Evolutionary conservation across 2,797 vertebrate genomes (phyloP).

Genomic region (Lithobates sylvaticus): DNA sequence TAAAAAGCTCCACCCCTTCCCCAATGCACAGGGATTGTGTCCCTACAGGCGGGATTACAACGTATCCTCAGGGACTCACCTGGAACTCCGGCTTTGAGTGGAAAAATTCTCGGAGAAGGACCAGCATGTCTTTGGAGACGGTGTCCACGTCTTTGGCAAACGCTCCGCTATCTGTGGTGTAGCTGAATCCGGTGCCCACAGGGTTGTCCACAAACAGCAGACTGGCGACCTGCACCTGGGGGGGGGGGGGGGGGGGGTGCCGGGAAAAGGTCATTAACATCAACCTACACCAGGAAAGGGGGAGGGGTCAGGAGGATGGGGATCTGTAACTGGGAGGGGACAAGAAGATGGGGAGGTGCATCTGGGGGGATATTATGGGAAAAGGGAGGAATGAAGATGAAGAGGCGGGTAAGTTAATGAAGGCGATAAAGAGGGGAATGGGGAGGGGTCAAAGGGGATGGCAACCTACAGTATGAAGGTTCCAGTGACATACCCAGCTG

Average conservation of each 20-base stretch:
- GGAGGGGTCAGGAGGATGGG: too few species aligned
- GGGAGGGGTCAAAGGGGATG: too few species aligned
- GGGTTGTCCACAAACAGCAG: constrained; percentile 96
- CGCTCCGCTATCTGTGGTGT: constrained; percentile 74
- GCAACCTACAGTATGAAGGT: not conserved
- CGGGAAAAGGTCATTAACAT: too few species aligned
- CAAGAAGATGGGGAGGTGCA: too few species aligned
- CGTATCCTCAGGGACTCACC: constrained; percentile 70
- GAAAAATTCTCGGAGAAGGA: constrained; percentile 88
- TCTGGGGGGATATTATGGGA: too few species aligned
- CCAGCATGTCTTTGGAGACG: constrained; percentile 90
- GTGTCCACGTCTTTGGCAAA: constrained; percentile 83
- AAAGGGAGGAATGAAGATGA: too few species aligned
- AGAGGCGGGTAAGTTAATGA: too few species aligned
- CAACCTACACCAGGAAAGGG: too few species aligned
- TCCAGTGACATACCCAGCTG: constrained; percentile 84
- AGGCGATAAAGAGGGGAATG: not conserved
- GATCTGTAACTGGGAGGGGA: too few species aligned
- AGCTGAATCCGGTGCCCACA: constrained; percentile 94
- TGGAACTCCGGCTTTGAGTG: constrained; percentile 81
- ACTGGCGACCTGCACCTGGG: constrained; percentile 86
- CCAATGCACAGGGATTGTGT: too few species aligned
- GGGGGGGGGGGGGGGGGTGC: fast-evolving
- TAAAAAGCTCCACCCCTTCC: too few species aligned
- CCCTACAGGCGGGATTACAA: too few species aligned